Percentiles rank a stretch among this genome's conserved stretches.
Conservation (phyloP, 1,140 invertebrate genomes). For the Plutomurus gul region DNA sequence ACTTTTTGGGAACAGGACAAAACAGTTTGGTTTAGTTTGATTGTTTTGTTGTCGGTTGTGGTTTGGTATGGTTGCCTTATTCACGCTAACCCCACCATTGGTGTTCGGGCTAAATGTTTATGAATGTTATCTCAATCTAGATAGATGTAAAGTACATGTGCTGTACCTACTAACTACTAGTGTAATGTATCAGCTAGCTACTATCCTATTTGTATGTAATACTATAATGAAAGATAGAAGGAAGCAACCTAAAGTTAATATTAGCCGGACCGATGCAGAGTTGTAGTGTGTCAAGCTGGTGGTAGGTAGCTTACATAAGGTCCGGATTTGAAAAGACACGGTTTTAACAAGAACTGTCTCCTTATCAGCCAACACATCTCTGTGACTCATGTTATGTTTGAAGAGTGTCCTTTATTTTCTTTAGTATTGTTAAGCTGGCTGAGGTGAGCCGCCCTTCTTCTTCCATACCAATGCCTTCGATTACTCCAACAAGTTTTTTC, state of each 20-base stretch:
- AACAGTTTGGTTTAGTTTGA: not conserved
- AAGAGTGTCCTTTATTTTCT: conserved; percentile 23
- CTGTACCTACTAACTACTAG: not conserved
- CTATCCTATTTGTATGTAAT: too few relatives aligned
- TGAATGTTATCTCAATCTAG: conserved; percentile 27
- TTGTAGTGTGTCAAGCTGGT: too few relatives aligned
- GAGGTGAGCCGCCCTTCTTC: conserved; percentile 1
- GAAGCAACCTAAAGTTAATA: too few relatives aligned
- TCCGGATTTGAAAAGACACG: not conserved
- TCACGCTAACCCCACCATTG: conserved; percentile 10
- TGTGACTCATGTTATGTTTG: not conserved
- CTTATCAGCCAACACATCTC: not conserved
- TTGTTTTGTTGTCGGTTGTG: conserved; percentile 23
- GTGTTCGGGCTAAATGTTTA: conserved; percentile 9
- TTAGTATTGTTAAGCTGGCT: not conserved
- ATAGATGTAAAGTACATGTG: not conserved
- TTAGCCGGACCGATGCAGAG: too few relatives aligned
- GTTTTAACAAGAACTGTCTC: not conserved
- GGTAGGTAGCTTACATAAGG: not conserved
- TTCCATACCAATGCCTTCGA: not conserved
- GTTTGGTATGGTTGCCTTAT: conserved; percentile 7
- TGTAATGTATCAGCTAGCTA: conserved; percentile 2
- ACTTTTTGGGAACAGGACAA: not conserved
- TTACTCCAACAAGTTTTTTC: not conserved
- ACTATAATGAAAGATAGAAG: too few relatives aligned